Evolutionary conservation across 1,140 invertebrate genomes (phyloP), one percentile per base, ranked within the genome.

Genomic region (Bombus waltoni): DNA sequence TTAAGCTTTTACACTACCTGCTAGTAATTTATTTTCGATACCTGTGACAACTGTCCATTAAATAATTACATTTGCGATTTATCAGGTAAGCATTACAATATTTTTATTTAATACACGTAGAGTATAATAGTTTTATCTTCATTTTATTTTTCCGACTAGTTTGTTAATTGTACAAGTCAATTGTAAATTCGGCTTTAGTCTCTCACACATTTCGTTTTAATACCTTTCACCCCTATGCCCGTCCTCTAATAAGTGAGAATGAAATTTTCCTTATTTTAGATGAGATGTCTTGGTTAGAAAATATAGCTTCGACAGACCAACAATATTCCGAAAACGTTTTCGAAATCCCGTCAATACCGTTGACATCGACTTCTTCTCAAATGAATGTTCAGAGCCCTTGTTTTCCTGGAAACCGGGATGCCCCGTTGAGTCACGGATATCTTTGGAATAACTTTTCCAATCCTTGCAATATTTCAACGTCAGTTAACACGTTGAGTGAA

Each of bases 301-400:
- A 84, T 32, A 62, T 47, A 32, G 62, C 53, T 82, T 38, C 80
- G 22, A 77, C 59, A 47, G 77, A 44, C 32, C 75, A 89, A 74
- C 70, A 68, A 81, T 71, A n/a, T 32, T 59, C 32, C 0, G 89
- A 91, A 13, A 80, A 89, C 62, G 44, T 62, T 40, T 92, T 92
- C 18, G 91, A 84, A 65, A 86, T 85, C 32, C 83, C 91, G 53
- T 87, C 91, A 28, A 90, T 87, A 11, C 83, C 88, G 10, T 72
- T 90, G 28, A 90, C 81, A 2, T 68, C 86, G 6, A 70, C 77
- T 6, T 80, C 85, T 13, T 59, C 85, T 66, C 74, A 87, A 22
- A 4, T 86, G 59, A 83, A 83, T 42, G 38, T 66, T 13, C 88
- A 88, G 9, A 86, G 57, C 32, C n/a, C 70, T 28, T 85, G 68